Percentiles rank a stretch among this genome's conserved stretches.
Evolutionary conservation across 1,140 invertebrate species (phyloP).

Genomic region (Drosophila serrata): DNA sequence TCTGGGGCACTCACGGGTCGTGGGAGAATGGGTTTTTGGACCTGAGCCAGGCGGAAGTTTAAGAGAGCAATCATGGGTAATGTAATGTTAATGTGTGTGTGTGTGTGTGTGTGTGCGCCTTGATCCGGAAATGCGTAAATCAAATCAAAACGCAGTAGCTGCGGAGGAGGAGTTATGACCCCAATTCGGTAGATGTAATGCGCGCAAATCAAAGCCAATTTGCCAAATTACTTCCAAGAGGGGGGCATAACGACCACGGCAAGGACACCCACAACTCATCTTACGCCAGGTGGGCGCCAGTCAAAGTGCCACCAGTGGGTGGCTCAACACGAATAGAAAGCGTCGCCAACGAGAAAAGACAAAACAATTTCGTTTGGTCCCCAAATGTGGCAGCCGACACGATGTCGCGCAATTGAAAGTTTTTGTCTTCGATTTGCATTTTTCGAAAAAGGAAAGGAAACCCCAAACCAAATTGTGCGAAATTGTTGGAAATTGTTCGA

Average conservation of each 20-base stretch:
- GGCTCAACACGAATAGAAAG: conserved; percentile 52
- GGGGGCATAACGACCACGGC: not conserved
- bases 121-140: conserved; percentile 78
- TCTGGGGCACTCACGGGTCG: conserved; percentile 60
- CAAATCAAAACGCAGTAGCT: conserved; percentile 54
- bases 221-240: conserved; percentile 60
- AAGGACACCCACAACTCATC: conserved; percentile 34
- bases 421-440: conserved; percentile 78
- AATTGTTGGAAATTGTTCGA: conserved; percentile 51
- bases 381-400: conserved; percentile 51
- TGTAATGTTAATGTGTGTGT: conserved; percentile 52
- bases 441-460: conserved; percentile 73
- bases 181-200: conserved; percentile 59
- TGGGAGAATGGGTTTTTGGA: conserved; percentile 39
- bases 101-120: conserved; percentile 17
- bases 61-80: conserved; percentile 62
- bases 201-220: conserved; percentile 65
- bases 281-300: conserved; percentile 9
- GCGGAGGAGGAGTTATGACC: conserved; percentile 53
- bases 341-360: conserved; percentile 32
- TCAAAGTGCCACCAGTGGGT: conserved; percentile 24
- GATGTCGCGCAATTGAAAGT: conserved; percentile 74
- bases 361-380: conserved; percentile 60
- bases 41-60: conserved; percentile 58
- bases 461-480: conserved; percentile 38